Base-by-base conservation (phyloP, 2,888 invertebrate genomes). In the Leptarthrus brevirostris region DNA sequence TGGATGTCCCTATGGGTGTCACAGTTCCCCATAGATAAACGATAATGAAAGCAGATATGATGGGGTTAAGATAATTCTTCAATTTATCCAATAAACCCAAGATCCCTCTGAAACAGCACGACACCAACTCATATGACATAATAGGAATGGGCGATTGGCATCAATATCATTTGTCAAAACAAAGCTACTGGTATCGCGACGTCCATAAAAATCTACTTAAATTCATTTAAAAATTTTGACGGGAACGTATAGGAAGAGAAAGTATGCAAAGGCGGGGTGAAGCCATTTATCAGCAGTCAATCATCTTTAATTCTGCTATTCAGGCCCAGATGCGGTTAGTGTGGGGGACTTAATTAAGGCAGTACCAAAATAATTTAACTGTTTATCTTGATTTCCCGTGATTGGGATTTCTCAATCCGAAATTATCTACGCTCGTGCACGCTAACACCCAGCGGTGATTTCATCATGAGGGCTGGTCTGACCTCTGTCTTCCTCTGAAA, bases 81-180 rank as follows among this genome's bases (percentile, higher is more conserved):
- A 30, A 30, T 30, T 30, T 30, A 30, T 30, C 30, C 30, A 3
- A n/a, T n/a, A n/a, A n/a, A n/a, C n/a, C n/a, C n/a, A n/a, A n/a
- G n/a, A n/a, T n/a, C n/a, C n/a, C n/a, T n/a, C n/a, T n/a, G n/a
- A n/a, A n/a, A n/a, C 30, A 30, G 30, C 8, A 30, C 8, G 30
- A 30, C 8, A 3, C 30, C 30, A 5, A 8, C 30, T 30, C 30
- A 30, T 8, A 30, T 30, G 30, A 30, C 30, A 30, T 56, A 26
- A 24, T 26, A 26, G 22, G 61, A 40, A 61, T 14, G 20, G 36
- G 61, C 22, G 61, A 61, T 61, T 61, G 61, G 61, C 36, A 61
- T 61, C 61, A 61, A 61, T 61, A 61, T 61, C 61, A 36, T 61
- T 61, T 61, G 61, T 61, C 61, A 61, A 61, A 61, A 40, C 40